Conservation (phyloP, 2,797 vertebrate genomes). For the Propithecus deckenii region DNA sequence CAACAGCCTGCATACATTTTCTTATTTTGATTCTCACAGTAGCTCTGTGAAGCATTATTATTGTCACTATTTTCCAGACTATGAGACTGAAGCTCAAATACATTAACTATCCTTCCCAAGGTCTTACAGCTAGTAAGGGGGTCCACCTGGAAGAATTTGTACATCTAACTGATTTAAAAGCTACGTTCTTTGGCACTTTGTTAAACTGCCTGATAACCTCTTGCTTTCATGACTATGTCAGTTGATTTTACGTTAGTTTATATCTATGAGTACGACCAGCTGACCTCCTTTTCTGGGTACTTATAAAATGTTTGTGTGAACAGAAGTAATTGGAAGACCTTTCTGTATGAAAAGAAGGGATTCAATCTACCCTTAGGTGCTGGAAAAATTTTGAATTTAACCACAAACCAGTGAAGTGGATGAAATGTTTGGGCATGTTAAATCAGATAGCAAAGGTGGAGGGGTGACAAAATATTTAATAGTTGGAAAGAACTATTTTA, state of each 20-base stretch:
- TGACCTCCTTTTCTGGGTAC: neutral
- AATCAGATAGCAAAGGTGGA: neutral
- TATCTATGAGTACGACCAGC: neutral
- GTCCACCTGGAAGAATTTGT: neutral
- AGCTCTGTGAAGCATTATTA: neutral
- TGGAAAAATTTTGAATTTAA: neutral
- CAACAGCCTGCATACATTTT: neutral
- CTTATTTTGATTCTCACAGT: neutral
- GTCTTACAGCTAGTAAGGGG: neutral
- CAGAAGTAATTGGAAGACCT: neutral
- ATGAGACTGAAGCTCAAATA: neutral
- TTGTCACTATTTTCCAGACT: neutral
- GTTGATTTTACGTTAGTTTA: conserved; percentile 7
- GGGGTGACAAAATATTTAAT: neutral
- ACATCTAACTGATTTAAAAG: conserved; percentile 42
- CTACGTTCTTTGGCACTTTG: neutral
- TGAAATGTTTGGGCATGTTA: neutral
- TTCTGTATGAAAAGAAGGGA: neutral
- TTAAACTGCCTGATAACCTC: neutral
- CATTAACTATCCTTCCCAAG: neutral
- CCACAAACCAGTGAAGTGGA: neutral
- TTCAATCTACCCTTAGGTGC: neutral
- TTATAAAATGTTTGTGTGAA: neutral
- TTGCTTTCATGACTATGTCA: neutral
- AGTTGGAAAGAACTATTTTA: neutral